Base-by-base conservation (phyloP, 2,113 vertebrate species). In the Antechinus flavipes region DNA sequence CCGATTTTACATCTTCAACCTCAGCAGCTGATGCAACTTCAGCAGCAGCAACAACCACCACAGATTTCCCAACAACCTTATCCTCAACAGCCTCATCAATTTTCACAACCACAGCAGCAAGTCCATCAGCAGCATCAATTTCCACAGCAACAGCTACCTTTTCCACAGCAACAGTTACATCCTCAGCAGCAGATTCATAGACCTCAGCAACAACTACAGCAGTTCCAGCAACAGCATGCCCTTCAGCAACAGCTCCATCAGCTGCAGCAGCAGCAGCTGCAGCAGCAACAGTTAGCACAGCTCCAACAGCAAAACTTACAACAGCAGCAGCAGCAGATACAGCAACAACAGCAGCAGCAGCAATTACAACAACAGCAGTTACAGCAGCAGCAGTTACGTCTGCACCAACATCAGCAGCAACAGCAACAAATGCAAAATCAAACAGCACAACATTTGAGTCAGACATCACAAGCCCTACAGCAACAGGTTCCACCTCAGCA, bases 181-280 rank as follows among this genome's bases (percentile, higher is more conserved):
- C 93, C 98, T 0, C 99, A 98, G 50, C 99, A 99, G 26, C 99
- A 98, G 61, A 98, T 99, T 27, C 99, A 98, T 97, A 98, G 97
- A n/a, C 98, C 98, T 0, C 99, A 99, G 68, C 99, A 99, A 49
- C 99, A 99, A 12, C 99, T 99, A n/a, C 99, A 99, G 91, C 97
- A 98, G 0, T 98, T 99, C 84, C 98, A 98, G 22, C 98, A 99
- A 84, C 99, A 99, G 89, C 99, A 99, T 54, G 99, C 98, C 50
- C 98, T 98, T 56, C 99, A 99, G 12, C 99, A 99, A n/a, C 99
- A 99, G 0, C 99, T 99, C 53, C 99, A 99, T 10, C 98, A 97
- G 93, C 96, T 99, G 96, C 99, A 98, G 97, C 99, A 98, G 9
- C 99, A 99, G 47, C 99, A 99, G 22, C 96, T 98, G 0, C 99